Conservation (phyloP, 2,113 vertebrate species). For the Daubentonia madagascariensis region DNA sequence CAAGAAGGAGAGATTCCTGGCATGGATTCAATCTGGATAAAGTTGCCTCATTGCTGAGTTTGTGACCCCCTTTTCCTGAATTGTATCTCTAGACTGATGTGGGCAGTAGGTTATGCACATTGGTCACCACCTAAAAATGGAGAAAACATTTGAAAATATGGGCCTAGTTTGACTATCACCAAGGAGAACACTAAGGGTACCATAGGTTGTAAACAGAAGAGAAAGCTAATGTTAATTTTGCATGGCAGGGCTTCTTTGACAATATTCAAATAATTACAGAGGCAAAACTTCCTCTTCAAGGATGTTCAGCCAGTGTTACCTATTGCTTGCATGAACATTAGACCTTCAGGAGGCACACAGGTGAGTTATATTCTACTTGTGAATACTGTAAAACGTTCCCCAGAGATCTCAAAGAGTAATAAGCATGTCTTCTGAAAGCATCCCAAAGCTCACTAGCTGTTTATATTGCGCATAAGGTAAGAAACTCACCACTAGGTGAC, state of each 20-base stretch:
- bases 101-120: neutral
- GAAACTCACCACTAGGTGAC: constrained; percentile 53
- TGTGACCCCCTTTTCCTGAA: neutral
- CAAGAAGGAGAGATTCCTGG: neutral
- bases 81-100: neutral
- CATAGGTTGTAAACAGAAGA: neutral
- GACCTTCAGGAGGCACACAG: neutral
- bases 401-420: neutral
- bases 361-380: neutral
- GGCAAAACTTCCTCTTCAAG: neutral
- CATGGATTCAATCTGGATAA: neutral
- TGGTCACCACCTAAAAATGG: neutral
- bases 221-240: constrained; percentile 13
- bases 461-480: neutral
- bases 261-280: neutral
- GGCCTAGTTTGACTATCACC: neutral
- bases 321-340: neutral
- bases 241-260: neutral
- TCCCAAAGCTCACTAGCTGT: neutral
- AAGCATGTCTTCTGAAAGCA: neutral
- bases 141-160: neutral
- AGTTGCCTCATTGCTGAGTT: neutral
- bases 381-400: neutral
- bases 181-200: neutral
- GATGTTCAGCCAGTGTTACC: neutral